These are phyloP conservation scores for Perca schrenkii DNA, from an alignment of 2,113 vertebrate genomes.

Conservation along the genomic window DNA sequence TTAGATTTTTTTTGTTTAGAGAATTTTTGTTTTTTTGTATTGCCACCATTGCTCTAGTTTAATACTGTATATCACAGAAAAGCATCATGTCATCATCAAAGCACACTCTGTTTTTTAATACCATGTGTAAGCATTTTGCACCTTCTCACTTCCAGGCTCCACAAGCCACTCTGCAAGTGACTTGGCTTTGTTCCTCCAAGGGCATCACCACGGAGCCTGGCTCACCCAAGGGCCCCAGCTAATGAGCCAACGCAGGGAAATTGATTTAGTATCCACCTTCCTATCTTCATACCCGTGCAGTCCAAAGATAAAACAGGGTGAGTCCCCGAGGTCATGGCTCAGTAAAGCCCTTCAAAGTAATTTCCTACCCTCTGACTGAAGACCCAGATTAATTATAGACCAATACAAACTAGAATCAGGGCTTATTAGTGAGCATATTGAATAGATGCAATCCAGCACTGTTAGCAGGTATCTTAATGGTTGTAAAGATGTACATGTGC, in stretches of 20 bases:
- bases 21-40: background rate
- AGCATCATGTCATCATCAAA: no score
- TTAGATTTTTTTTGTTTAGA: background rate
- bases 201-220: conserved; percentile 46
- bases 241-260: conserved; percentile 72
- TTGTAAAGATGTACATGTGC: conserved; percentile 35
- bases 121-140: conserved; percentile 11
- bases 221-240: conserved; percentile 59
- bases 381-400: conserved; percentile 62
- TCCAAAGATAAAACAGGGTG: conserved; percentile 67
- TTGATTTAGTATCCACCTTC: conserved; percentile 72
- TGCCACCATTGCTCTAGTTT: no score
- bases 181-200: conserved; percentile 53
- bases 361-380: conserved; percentile 55
- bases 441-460: conserved; percentile 41
- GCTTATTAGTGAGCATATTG: conserved; percentile 64
- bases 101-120: background rate
- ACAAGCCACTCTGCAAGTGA: background rate
- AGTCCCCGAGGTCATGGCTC: conserved; percentile 53
- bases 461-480: conserved; percentile 34
- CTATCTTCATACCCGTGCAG: conserved; percentile 49
- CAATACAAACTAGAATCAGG: conserved; percentile 52
- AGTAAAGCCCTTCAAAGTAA: conserved; percentile 65
- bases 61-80: background rate
- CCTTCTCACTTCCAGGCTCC: conserved; percentile 5